Percentiles rank a stretch among this genome's conserved stretches.
Evolutionary conservation across 2,888 invertebrate species (phyloP).

Genomic region (Andricus curvator): DNA sequence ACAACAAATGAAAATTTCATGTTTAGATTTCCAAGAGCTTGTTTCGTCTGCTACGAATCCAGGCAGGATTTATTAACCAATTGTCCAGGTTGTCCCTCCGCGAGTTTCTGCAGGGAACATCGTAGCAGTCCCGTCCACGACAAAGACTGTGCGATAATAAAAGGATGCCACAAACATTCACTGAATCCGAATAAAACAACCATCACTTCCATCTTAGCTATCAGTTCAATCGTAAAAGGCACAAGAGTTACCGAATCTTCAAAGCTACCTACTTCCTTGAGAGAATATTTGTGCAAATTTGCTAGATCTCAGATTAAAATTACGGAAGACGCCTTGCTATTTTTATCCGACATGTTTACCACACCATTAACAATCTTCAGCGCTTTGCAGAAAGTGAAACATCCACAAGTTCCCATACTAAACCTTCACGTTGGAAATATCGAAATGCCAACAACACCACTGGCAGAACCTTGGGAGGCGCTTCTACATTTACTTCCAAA

Average conservation of each 20-base stretch:
- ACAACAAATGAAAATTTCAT: no score
- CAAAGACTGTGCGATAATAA: background rate
- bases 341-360: background rate
- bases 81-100: background rate
- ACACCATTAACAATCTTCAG: background rate
- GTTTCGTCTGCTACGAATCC: background rate
- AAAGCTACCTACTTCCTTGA: background rate
- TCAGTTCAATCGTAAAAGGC: background rate
- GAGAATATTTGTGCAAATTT: background rate
- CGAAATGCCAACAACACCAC: conserved; percentile 48
- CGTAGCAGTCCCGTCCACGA: background rate
- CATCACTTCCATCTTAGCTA: no score
- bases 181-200: no score
- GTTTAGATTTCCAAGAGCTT: background rate
- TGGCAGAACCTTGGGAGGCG: conserved; percentile 65
- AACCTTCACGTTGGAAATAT: background rate
- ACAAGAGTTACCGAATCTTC: background rate
- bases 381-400: background rate
- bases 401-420: no score
- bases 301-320: background rate
- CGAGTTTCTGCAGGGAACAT: background rate
- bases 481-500: conserved; percentile 70
- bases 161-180: background rate
- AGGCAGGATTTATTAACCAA: background rate
- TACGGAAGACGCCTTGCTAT: background rate